Evolutionary conservation across 92 coral and sea anemone genomes (phyloP).

Genomic region (Nematostella vectensis): DNA sequence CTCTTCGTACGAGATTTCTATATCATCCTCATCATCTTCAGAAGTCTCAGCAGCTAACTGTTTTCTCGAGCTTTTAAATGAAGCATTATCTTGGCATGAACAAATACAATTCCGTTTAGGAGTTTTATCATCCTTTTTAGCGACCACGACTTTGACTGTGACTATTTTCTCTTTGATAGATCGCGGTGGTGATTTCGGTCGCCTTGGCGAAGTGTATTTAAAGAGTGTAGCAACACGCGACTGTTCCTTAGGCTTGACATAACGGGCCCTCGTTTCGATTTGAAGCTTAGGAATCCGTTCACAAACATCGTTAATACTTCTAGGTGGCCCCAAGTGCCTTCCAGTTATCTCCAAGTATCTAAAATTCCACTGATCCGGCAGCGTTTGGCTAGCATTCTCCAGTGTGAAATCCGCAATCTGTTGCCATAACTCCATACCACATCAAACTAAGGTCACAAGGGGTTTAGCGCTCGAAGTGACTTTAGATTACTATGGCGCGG

Average conservation of each 20-base stretch:
- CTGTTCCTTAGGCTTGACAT: conserved; percentile 10
- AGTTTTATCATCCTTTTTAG: conserved; percentile 18
- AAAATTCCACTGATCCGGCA: conserved; percentile 40
- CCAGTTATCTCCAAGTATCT: conserved; percentile 58
- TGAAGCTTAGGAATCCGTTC: conserved; percentile 31
- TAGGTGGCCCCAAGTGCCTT: conserved; percentile 13
- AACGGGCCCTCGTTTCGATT: conserved; percentile 33
- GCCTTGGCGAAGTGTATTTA: conserved; percentile 10
- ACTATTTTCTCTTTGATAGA: conserved; percentile 24
- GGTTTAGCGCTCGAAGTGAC: no score
- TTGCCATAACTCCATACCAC: conserved; percentile 23
- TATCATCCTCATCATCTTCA: conserved; percentile 4
- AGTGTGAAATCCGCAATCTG: conserved; percentile 15
- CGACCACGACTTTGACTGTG: conserved; percentile 22
- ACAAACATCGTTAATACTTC: conserved; percentile 32
- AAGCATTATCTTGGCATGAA: conserved; percentile 30
- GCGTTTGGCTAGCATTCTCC: conserved; percentile 6
- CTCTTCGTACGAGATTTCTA: conserved; percentile 23
- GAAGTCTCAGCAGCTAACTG: neutral
- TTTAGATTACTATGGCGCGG: no score
- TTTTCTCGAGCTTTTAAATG: no score
- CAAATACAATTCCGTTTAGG: conserved; percentile 54
- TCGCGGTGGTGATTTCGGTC: conserved; percentile 14
- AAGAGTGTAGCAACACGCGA: conserved; percentile 9
- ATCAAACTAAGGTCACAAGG: no score